These are phyloP conservation scores for Phycodurus eques DNA, from an alignment of 2,113 vertebrate genomes.

Conservation along the genomic window DNA sequence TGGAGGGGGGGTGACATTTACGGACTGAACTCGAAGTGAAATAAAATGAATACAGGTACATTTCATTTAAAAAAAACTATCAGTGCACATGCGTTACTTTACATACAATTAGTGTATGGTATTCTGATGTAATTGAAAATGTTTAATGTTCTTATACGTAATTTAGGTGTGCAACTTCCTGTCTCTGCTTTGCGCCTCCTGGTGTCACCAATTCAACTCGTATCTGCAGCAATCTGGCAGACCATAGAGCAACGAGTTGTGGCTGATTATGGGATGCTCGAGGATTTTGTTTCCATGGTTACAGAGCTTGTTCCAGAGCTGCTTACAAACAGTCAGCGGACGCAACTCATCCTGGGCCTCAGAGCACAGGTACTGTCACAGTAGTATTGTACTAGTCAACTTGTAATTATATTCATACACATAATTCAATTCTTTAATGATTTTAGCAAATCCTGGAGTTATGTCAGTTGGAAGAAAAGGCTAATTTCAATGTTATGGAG, in stretches of 20 bases:
- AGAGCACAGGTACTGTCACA: constrained; percentile 65
- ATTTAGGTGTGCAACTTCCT: constrained; percentile 31
- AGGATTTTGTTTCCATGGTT: constrained; percentile 70
- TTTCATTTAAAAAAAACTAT: background rate
- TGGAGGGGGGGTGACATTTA: background rate
- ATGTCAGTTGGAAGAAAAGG: constrained; percentile 34
- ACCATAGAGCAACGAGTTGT: constrained; percentile 53
- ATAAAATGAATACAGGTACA: constrained; percentile 5
- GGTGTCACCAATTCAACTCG: constrained; percentile 53
- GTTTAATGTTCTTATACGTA: background rate
- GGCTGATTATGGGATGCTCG: constrained; percentile 64
- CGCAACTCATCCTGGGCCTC: constrained; percentile 71
- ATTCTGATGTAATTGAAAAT: background rate
- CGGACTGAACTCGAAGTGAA: background rate
- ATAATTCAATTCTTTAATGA: background rate
- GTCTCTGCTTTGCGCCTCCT: constrained; percentile 47
- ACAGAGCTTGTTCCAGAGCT: constrained; percentile 65
- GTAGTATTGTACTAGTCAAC: no score
- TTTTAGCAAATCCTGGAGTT: constrained; percentile 58
- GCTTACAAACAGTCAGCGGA: constrained; percentile 60
- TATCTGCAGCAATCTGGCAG: constrained; percentile 68
- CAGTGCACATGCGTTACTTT: background rate
- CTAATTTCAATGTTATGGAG: constrained; percentile 31
- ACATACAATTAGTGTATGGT: background rate
- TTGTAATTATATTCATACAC: no score